Evolutionary conservation across 1,140 invertebrate species (phyloP).

Genomic region (Drosophila novamexicana): DNA sequence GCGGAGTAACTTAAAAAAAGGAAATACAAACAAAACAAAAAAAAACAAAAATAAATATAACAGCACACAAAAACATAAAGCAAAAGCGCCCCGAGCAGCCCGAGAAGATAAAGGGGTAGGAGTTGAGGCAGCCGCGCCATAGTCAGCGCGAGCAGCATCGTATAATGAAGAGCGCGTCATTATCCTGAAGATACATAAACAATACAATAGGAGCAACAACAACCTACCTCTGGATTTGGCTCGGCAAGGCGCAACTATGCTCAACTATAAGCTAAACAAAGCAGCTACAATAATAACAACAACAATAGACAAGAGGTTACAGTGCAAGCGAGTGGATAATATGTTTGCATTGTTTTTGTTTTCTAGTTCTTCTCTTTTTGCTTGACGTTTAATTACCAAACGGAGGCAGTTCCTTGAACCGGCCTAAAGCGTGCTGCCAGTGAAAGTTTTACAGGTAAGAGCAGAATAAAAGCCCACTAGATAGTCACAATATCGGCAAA

Average conservation of each 20-base stretch:
- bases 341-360: slow-evolving; percentile 54
- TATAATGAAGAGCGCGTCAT: slow-evolving; percentile 81
- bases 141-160: slow-evolving; percentile 54
- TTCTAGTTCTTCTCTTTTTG: slow-evolving; percentile 3
- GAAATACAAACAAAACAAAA: slow-evolving; percentile 44
- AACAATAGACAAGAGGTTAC: slow-evolving; percentile 37
- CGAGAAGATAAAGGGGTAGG: slow-evolving; percentile 13
- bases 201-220: slow-evolving; percentile 53
- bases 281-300: slow-evolving; percentile 48
- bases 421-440: slow-evolving; percentile 16
- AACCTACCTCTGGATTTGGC: slow-evolving; percentile 13
- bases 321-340: slow-evolving; percentile 72
- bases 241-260: slow-evolving; percentile 41
- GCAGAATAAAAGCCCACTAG: too few relatives aligned
- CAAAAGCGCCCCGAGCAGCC: slow-evolving; percentile 48
- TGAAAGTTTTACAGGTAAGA: slow-evolving; percentile 27
- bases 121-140: slow-evolving; percentile 31
- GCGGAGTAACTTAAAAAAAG: slow-evolving; percentile 56
- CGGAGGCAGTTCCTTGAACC: slow-evolving; percentile 55
- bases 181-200: slow-evolving; percentile 78
- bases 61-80: slow-evolving; percentile 57
- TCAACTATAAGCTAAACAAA: slow-evolving; percentile 71
- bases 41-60: slow-evolving; percentile 57
- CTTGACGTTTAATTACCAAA: slow-evolving; percentile 69
- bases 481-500: too few relatives aligned